Evolutionary conservation across 2,113 vertebrate genomes (phyloP), one percentile per base, ranked within the genome.

Genomic region (Ciconia boyciana): DNA sequence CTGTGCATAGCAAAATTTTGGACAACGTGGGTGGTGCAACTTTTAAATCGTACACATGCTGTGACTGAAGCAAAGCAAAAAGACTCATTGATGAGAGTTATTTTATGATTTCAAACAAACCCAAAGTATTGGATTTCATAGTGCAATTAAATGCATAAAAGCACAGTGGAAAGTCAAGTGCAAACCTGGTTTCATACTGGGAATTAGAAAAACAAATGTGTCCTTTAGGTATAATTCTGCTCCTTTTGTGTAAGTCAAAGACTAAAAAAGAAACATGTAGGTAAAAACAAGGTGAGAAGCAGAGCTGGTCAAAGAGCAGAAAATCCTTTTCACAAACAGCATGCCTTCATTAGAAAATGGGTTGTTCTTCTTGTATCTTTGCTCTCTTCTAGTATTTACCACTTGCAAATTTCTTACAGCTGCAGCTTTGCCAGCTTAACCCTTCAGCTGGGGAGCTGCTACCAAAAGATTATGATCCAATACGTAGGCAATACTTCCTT

Each of bases 1-100:
- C 96, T 97, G 97, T 93, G 92, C 90, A 84, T 91, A 85, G 70
- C 69, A 90, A 94, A 93, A 97, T 96, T 97, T 97, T 96, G 94
- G 97, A 93, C 93, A 93, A 54, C 1, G 89, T 94, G 79, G 91
- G 97, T 83, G 64, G 87, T 92, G 60, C 18, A 87, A 88, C 86
- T 95, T 96, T 72, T 79, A 97, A 97, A 96, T 87, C 78, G 92
- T 89, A 90, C 88, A 77, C 60, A 91, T 86, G 95, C 82, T 57
- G 49, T 48, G 48, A 90, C 58, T 91, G 87, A 89, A 86, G 29
- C 78, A 91, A 95, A 94, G 64, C 60, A 93, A 94, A 95, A 92
- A 10, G 62, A 64, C 74, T 82, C 69, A 80, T 87, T 88, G 83
- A 90, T 70, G 83, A 91, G 55, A 52, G 39, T 75, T 55, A 87